Base-by-base conservation (phyloP, 2,888 invertebrate genomes). In the Tetramorium bicarinatum region DNA sequence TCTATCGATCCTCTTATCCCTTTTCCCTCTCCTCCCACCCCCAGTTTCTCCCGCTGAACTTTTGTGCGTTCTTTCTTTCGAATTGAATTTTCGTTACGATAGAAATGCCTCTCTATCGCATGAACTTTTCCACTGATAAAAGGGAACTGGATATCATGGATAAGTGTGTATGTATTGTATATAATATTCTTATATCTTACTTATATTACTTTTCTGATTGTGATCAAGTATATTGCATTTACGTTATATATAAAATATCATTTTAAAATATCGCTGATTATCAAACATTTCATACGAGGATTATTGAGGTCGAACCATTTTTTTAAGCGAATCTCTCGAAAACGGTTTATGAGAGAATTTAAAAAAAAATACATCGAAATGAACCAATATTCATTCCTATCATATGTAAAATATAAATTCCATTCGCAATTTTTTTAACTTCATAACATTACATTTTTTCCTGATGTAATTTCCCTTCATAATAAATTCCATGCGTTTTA, bases 31-130 rank as follows among this genome's bases (percentile, higher is more conserved):
- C 21, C 25, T 29, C 8, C 15, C n/a, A n/a, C 38, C 18, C n/a
- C 34, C 4, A n/a, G n/a, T 61, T 18, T 34, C 44, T 54, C 34
- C 13, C 41, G 25, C 2, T 38, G 11, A 18, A 76, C 66, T 76
- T 52, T 66, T 66, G 21, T 38, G 25, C 21, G 13, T 77, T 67
- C 52, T 67, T 67, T 67, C 67, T 41, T 52, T 52, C 67, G 41
- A n/a, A 77, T 77, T 67, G 76, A 52, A 67, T 77, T 77, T 54
- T 67, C 11, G 56, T 76, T 66, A 52, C 62, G 47, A 41, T 25
- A 25, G n/a, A 52, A 52, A 25, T 66, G 25, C 38, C 18, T 61
- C n/a, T 34, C 47, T 21, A 34, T 21, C 34, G 15, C 13, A 41
- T 15, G 7, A 75, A 38, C 41, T 67, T 54, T 67, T 54, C 38